Percentiles rank a stretch among this genome's conserved stretches.
phyloP scores from a whole-genome alignment of 1,140 invertebrate genomes.

The Lordiphosa stackelbergi region DNA sequence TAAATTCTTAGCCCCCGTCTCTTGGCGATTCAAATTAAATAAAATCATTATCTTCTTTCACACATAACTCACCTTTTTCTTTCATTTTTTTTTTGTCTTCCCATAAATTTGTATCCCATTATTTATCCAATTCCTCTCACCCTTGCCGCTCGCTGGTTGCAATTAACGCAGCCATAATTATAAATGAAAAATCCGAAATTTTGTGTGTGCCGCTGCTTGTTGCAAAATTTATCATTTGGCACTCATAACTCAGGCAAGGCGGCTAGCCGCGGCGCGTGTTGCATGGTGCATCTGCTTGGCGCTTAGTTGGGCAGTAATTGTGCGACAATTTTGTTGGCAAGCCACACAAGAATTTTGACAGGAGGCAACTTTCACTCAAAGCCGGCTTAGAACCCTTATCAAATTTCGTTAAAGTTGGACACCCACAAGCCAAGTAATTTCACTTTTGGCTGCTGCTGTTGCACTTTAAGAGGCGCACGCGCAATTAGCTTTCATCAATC shows the following conservation, averaged over 20 bases:
- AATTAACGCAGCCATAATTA: constrained; percentile 11
- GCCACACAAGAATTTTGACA: constrained; percentile 24
- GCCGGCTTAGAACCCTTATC: constrained; percentile 66
- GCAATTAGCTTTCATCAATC: constrained; percentile 74
- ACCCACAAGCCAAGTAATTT: constrained; percentile 41
- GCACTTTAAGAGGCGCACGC: constrained; percentile 32
- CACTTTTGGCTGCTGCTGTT: constrained; percentile 33
- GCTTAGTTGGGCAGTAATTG: constrained; percentile 65
- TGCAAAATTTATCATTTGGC: constrained; percentile 45
- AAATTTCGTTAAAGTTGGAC: constrained; percentile 42
- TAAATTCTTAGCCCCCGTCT: too few relatives aligned
- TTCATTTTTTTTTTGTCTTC: too few relatives aligned
- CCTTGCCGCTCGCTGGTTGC: too few relatives aligned
- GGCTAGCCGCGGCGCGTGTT: constrained; percentile 3
- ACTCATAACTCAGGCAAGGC: constrained; percentile 68
- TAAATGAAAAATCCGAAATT: constrained; percentile 10
- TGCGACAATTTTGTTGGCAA: constrained; percentile 61
- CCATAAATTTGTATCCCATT: too few relatives aligned
- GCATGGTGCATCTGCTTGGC: constrained; percentile 41
- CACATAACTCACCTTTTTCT: too few relatives aligned
- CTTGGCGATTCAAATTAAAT: too few relatives aligned
- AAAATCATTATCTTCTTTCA: too few relatives aligned
- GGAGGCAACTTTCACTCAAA: constrained; percentile 50
- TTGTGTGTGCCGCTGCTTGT: constrained; percentile 27
- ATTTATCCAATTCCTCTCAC: too few relatives aligned